A percentile compares a stretch with the other conserved stretches of the same genome.
phyloP scores from a whole-genome alignment of 2,888 invertebrate species.

The Phlogophora meticulosa region DNA sequence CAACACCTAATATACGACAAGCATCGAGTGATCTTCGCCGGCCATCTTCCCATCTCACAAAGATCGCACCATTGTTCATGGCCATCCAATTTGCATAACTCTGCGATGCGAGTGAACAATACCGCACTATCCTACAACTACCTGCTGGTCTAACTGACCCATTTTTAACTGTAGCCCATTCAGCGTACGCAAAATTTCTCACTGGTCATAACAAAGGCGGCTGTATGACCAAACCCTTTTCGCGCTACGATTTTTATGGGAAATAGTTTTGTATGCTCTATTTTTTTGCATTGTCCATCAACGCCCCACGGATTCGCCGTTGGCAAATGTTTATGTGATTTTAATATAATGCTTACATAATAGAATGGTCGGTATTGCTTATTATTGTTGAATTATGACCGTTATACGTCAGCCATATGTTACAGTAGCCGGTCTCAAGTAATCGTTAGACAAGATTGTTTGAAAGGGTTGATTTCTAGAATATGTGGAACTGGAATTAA shows the following conservation, averaged over 20 bases:
- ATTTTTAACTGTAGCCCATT: slow-evolving; percentile 82
- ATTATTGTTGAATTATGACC: slow-evolving; percentile 77
- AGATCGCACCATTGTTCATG: slow-evolving; percentile 75
- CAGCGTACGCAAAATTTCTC: slow-evolving; percentile 86
- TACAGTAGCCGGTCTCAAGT: slow-evolving; percentile 55
- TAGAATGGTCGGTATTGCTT: slow-evolving; percentile 76
- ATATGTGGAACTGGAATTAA: slow-evolving; percentile 3
- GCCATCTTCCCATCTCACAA: slow-evolving; percentile 74
- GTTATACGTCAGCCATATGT: slow-evolving; percentile 79
- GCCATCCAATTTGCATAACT: slow-evolving; percentile 86
- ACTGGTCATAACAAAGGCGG: slow-evolving; percentile 85
- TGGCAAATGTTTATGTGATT: slow-evolving; percentile 85
- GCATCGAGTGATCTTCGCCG: slow-evolving; percentile 23
- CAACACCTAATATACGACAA: slow-evolving; percentile 10
- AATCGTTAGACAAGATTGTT: slow-evolving; percentile 44
- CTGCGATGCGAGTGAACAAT: slow-evolving; percentile 82
- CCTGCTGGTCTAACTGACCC: slow-evolving; percentile 84
- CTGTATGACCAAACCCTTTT: slow-evolving; percentile 85
- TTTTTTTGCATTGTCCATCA: slow-evolving; percentile 90
- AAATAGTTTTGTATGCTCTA: slow-evolving; percentile 87
- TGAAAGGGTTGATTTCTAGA: slow-evolving; percentile 48
- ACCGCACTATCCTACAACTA: slow-evolving; percentile 74
- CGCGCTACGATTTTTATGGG: slow-evolving; percentile 88
- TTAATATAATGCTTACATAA: slow-evolving; percentile 82
- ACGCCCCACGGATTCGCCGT: slow-evolving; percentile 83